Percentiles rank a stretch among this genome's conserved stretches.
Conservation (phyloP, 1,140 invertebrate genomes). For the Drosophila virilis region DNA sequence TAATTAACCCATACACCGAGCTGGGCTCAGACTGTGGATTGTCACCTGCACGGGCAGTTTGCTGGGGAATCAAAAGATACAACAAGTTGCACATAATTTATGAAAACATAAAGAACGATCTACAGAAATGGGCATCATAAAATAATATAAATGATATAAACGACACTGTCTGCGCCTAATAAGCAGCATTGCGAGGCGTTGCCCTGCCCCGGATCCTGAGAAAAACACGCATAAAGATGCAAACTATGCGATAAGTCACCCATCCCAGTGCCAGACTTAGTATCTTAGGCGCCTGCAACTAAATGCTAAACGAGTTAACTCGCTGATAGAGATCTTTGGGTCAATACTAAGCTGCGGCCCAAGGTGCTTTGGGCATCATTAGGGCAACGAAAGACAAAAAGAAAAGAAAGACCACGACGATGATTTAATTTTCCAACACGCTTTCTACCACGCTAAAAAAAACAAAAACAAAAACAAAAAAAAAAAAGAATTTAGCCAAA, state of each 20-base stretch:
- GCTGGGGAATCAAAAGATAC: slow-evolving; percentile 18
- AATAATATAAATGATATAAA: slow-evolving; percentile 83
- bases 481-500: slow-evolving; percentile 31
- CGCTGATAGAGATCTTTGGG: slow-evolving; percentile 80
- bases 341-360: slow-evolving; percentile 68
- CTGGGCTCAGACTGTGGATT: slow-evolving; percentile 31
- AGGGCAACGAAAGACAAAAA: slow-evolving; percentile 46
- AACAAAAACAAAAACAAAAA: slow-evolving; percentile 1
- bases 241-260: slow-evolving; percentile 66
- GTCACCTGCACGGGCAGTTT: slow-evolving; percentile 62
- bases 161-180: slow-evolving; percentile 81
- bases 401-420: slow-evolving; percentile 57
- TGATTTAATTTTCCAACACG: slow-evolving; percentile 83
- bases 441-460: slow-evolving; percentile 67
- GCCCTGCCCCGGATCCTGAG: slow-evolving; percentile 60
- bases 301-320: slow-evolving; percentile 83
- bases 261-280: slow-evolving; percentile 18
- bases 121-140: slow-evolving; percentile 58
- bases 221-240: slow-evolving; percentile 71
- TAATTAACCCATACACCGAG: slow-evolving; percentile 64
- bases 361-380: slow-evolving; percentile 79
- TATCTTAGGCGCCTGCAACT: slow-evolving; percentile 77
- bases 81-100: slow-evolving; percentile 68
- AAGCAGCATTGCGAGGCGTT: slow-evolving; percentile 52
- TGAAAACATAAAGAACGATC: slow-evolving; percentile 32